phyloP scores from a whole-genome alignment of 2,888 invertebrate species.

The Drosophila putrida region DNA sequence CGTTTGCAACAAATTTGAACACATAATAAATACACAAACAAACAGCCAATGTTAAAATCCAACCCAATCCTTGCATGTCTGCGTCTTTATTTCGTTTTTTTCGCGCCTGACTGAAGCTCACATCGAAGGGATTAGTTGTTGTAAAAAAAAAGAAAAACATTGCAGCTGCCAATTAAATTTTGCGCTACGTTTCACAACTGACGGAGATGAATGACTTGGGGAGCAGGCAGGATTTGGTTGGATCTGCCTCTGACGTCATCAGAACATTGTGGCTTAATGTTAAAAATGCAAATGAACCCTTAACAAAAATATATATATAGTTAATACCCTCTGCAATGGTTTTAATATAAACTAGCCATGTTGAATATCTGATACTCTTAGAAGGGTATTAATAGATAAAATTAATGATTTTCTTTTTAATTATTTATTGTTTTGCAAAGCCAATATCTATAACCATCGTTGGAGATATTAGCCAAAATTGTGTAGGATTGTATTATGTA shows the following conservation, averaged over 20 bases:
- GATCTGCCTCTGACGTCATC: slow-evolving; percentile 60
- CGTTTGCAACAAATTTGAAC: slow-evolving; percentile 12
- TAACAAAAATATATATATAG: background rate
- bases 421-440: too few relatives aligned
- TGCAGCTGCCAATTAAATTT: slow-evolving; percentile 68
- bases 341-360: too few relatives aligned
- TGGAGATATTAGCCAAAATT: too few relatives aligned
- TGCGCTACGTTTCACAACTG: slow-evolving; percentile 62
- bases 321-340: background rate
- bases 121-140: slow-evolving; percentile 35
- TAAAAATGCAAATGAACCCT: slow-evolving; percentile 11
- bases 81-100: slow-evolving; percentile 15
- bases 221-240: background rate
- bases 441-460: too few relatives aligned
- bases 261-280: slow-evolving; percentile 9
- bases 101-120: slow-evolving; percentile 20
- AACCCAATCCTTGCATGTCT: slow-evolving; percentile 24
- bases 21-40: slow-evolving; percentile 30
- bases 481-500: too few relatives aligned
- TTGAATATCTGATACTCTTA: too few relatives aligned
- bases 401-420: too few relatives aligned
- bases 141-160: slow-evolving; percentile 15
- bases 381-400: too few relatives aligned
- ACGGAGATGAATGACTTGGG: slow-evolving; percentile 31
- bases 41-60: slow-evolving; percentile 14